These are phyloP conservation scores for Axea sp. DNA, from an alignment of 2,888 invertebrate genomes.

Conservation along the genomic window DNA sequence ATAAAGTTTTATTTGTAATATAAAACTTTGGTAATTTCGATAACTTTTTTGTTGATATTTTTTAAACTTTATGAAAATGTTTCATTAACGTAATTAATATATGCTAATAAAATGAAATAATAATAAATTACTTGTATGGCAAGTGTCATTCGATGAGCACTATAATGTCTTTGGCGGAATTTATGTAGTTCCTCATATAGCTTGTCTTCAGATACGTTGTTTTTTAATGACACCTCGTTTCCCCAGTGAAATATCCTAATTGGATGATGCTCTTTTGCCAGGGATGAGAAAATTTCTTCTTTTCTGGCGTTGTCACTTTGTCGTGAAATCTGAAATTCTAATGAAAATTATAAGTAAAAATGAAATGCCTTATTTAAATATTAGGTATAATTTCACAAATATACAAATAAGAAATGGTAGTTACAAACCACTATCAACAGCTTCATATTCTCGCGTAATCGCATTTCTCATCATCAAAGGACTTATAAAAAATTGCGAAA, in stretches of 20 bases:
- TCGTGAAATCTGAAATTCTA: slow-evolving; percentile 90
- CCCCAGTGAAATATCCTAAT: slow-evolving; percentile 93
- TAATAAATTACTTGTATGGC: slow-evolving; percentile 91
- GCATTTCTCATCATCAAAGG: slow-evolving; percentile 92
- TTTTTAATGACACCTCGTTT: slow-evolving; percentile 86
- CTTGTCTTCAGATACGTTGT: slow-evolving; percentile 84
- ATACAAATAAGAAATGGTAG: no score
- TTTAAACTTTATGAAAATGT: no score
- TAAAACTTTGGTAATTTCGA: no score
- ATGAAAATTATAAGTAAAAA: background rate
- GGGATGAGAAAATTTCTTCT: slow-evolving; percentile 86
- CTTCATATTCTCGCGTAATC: slow-evolving; percentile 91
- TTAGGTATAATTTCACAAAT: no score
- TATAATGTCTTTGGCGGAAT: slow-evolving; percentile 89
- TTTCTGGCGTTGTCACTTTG: slow-evolving; percentile 87
- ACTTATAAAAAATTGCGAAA: slow-evolving; percentile 92
- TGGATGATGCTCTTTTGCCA: slow-evolving; percentile 86
- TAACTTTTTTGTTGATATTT: no score
- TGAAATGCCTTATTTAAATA: no score
- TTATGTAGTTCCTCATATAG: slow-evolving; percentile 86
- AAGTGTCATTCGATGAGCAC: slow-evolving; percentile 92
- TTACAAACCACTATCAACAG: slow-evolving; percentile 90
- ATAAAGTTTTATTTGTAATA: no score
- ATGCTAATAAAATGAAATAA: no score
- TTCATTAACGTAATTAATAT: no score